phyloP scores from a whole-genome alignment of 2,797 vertebrate species.

The Ceryle rudis region DNA sequence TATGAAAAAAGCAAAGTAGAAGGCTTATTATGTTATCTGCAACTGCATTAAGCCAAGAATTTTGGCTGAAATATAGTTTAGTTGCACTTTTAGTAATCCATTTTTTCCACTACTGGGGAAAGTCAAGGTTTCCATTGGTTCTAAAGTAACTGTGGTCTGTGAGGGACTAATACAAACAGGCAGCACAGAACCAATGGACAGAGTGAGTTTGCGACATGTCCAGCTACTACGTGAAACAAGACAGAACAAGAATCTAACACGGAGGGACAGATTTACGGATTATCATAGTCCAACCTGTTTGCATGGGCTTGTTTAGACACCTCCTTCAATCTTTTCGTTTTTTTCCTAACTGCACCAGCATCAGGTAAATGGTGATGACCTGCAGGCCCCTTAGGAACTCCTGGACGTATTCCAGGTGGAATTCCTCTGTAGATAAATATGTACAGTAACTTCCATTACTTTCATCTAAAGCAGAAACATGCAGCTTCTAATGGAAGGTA shows the following conservation, averaged over 20 bases:
- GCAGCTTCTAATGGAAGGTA: background rate
- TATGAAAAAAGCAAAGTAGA: constrained; percentile 6
- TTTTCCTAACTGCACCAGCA: constrained; percentile 83
- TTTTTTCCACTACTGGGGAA: background rate
- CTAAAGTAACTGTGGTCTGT: constrained; percentile 14
- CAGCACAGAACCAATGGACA: background rate
- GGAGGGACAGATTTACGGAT: constrained; percentile 53
- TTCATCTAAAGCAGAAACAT: constrained; percentile 40
- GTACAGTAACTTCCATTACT: constrained; percentile 68
- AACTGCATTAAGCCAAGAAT: background rate
- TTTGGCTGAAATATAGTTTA: background rate
- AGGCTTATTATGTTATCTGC: background rate
- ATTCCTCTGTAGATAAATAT: constrained; percentile 75
- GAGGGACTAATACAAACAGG: constrained; percentile 38
- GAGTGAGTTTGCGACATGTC: background rate
- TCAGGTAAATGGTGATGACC: constrained; percentile 75
- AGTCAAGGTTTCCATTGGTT: background rate
- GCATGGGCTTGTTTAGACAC: constrained; percentile 80
- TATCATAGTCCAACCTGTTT: constrained; percentile 73
- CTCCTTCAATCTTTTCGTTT: constrained; percentile 87
- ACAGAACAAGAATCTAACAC: constrained; percentile 59
- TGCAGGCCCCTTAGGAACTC: constrained; percentile 78
- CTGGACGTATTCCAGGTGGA: constrained; percentile 78
- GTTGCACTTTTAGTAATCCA: background rate
- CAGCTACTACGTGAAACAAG: constrained; percentile 8